Evolutionary conservation across 2,797 vertebrate genomes (phyloP).

Genomic region (Pseudochirops cupreus): DNA sequence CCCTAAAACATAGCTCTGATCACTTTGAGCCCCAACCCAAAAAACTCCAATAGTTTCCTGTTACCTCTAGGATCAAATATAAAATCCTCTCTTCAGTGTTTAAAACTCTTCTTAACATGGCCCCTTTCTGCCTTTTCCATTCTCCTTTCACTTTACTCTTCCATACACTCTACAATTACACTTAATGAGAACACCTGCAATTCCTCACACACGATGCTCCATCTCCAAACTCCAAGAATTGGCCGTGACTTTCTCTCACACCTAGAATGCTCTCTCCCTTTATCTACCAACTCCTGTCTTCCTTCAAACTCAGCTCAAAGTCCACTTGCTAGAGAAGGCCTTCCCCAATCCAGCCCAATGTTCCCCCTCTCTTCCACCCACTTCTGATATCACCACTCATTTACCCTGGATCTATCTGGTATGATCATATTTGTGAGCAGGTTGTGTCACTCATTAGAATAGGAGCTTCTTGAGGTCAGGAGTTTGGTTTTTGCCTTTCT

Average conservation of each 20-base stretch:
- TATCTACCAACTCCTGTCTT: background rate
- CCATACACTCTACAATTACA: background rate
- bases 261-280: background rate
- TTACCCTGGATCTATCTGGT: background rate
- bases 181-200: background rate
- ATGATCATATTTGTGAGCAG: background rate
- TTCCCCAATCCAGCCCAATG: background rate
- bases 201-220: background rate
- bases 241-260: background rate
- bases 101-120: background rate
- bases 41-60: background rate
- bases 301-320: background rate
- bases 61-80: background rate
- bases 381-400: background rate
- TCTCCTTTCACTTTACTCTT: background rate
- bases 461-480: background rate
- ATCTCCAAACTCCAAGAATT: background rate
- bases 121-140: background rate
- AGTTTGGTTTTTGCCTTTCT: background rate
- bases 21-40: background rate
- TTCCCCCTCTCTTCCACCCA: background rate
- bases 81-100: background rate
- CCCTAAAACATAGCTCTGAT: background rate
- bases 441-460: background rate
- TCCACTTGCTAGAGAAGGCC: background rate